Percentiles rank a stretch among this genome's conserved stretches.
These are phyloP conservation scores for Heliconius erato DNA, from an alignment of 2,888 invertebrate species.

Conservation along the genomic window DNA sequence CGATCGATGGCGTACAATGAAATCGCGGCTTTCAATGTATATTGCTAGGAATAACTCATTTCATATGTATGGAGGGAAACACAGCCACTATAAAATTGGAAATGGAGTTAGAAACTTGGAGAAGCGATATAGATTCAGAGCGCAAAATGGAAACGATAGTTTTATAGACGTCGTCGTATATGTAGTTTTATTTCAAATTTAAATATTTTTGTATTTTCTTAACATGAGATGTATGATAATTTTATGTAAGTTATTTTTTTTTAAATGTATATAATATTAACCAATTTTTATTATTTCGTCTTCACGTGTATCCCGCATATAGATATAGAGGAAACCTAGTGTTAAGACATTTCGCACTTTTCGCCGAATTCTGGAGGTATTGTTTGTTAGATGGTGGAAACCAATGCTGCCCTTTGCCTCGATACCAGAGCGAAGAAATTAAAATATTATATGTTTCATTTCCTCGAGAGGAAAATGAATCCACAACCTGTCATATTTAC, in stretches of 20 bases:
- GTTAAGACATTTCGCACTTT: no score
- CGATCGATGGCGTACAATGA: conserved; percentile 49
- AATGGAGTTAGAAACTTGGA: conserved; percentile 34
- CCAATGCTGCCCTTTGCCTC: no score
- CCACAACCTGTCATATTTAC: no score
- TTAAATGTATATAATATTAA: not conserved
- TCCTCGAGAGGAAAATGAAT: no score
- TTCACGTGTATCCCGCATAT: no score
- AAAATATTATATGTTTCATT: no score
- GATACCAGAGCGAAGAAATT: no score
- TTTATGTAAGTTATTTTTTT: not conserved
- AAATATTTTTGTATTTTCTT: not conserved
- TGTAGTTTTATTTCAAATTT: not conserved
- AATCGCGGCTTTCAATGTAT: conserved; percentile 43
- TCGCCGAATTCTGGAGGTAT: no score
- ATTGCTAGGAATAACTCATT: conserved; percentile 48
- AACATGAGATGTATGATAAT: not conserved
- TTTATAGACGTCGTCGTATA: not conserved
- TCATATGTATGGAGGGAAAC: conserved; percentile 46
- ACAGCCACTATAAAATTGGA: conserved; percentile 42
- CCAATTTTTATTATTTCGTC: not conserved
- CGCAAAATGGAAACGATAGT: conserved; percentile 24
- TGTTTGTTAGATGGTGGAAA: no score
- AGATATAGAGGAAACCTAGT: no score
- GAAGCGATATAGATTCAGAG: conserved; percentile 29